phyloP scores from a whole-genome alignment of 2,797 vertebrate species.

The Sebastes iracundus region DNA sequence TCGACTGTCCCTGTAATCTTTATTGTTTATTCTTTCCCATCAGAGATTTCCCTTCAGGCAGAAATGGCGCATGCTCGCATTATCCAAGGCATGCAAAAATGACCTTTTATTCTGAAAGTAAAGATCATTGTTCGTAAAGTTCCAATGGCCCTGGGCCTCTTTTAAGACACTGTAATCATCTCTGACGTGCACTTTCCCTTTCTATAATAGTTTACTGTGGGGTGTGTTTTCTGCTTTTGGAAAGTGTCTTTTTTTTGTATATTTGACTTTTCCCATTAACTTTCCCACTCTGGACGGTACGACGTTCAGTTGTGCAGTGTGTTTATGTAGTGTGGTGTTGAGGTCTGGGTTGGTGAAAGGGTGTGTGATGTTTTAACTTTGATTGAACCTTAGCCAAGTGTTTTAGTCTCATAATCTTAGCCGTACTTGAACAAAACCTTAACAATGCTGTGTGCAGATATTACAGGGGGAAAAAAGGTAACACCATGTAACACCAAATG shows the following conservation, averaged over 20 bases:
- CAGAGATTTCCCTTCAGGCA: background rate
- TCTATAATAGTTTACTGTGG: background rate
- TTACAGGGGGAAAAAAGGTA: background rate
- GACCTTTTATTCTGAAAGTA: background rate
- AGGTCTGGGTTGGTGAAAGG: background rate
- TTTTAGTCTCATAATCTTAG: background rate
- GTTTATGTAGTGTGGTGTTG: background rate
- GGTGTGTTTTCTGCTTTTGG: background rate
- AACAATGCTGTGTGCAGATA: background rate
- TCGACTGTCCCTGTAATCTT: background rate
- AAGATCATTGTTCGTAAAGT: background rate
- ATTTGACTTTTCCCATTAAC: background rate
- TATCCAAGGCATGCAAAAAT: background rate
- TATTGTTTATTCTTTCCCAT: background rate
- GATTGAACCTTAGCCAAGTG: background rate
- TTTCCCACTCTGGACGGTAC: background rate
- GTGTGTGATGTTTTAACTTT: background rate
- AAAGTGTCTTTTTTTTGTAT: background rate
- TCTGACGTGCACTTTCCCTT: background rate
- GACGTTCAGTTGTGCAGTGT: background rate
- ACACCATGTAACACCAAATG: background rate
- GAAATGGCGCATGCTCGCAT: background rate
- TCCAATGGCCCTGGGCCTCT: background rate
- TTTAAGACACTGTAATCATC: background rate
- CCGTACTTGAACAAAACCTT: background rate